A percentile compares a stretch with the other conserved stretches of the same genome.
Evolutionary conservation across 2,797 vertebrate species (phyloP).

Genomic region (Bucorvus abyssinicus): DNA sequence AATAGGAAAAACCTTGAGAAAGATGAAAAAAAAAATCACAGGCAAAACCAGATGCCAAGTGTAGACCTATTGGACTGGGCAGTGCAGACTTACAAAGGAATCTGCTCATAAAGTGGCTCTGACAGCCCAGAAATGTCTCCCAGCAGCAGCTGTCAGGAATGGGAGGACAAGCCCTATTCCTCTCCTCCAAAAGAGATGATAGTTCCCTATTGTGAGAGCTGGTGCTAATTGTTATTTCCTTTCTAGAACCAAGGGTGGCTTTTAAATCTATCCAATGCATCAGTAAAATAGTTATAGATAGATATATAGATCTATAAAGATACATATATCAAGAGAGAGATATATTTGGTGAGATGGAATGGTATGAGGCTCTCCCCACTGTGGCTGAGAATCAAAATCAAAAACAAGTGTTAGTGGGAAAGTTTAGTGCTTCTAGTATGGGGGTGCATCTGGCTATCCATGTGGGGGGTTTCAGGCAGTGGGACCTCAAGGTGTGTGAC

Average conservation of each 20-base stretch:
- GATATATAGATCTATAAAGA: neutral
- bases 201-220: neutral
- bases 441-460: neutral
- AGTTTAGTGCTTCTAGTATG: neutral
- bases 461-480: neutral
- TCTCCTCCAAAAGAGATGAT: neutral
- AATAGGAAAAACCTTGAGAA: neutral
- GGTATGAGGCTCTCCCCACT: neutral
- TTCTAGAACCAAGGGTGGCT: neutral
- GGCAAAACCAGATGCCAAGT: neutral
- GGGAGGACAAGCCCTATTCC: slow-evolving; percentile 6
- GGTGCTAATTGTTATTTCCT: slow-evolving; percentile 38
- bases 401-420: neutral
- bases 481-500: neutral
- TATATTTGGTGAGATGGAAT: neutral
- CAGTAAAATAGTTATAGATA: neutral
- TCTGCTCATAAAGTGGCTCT: slow-evolving; percentile 25
- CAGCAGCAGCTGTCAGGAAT: slow-evolving; percentile 50
- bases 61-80: neutral
- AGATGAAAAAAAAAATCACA: neutral
- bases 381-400: neutral
- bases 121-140: slow-evolving; percentile 36
- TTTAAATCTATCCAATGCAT: neutral
- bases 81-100: slow-evolving; percentile 25
- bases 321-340: too few relatives aligned